A percentile compares a stretch with the other conserved stretches of the same genome.
phyloP scores from a whole-genome alignment of 2,888 invertebrate species.

The Stratiomys singularior region DNA sequence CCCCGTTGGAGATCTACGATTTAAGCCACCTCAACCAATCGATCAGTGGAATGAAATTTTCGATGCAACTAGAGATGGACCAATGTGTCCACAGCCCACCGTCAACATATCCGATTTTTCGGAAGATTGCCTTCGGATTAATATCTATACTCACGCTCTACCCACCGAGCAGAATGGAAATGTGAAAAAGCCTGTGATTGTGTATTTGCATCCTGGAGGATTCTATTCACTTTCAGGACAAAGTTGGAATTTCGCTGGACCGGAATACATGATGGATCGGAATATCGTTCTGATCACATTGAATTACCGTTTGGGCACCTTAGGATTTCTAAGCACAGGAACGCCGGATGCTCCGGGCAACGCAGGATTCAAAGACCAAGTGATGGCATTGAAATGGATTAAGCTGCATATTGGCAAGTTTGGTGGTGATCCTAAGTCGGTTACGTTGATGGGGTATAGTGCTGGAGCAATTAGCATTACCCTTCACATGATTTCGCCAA shows the following conservation, averaged over 20 bases:
- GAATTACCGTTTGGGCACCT: constrained; percentile 69
- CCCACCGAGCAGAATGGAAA: constrained; percentile 55
- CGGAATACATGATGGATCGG: constrained; percentile 71
- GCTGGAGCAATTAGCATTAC: constrained; percentile 67
- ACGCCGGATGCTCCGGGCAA: constrained; percentile 75
- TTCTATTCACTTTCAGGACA: constrained; percentile 71
- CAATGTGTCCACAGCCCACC: constrained; percentile 68
- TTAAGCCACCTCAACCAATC: constrained; percentile 65
- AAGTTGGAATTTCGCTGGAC: constrained; percentile 66
- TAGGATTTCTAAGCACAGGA: constrained; percentile 73
- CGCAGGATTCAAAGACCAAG: constrained; percentile 77
- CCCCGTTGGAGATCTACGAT: constrained; percentile 60
- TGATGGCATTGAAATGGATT: constrained; percentile 73
- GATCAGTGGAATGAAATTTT: constrained; percentile 65
- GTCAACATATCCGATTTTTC: constrained; percentile 59
- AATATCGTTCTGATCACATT: constrained; percentile 70
- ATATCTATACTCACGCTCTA: constrained; percentile 66
- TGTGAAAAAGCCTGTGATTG: constrained; percentile 68
- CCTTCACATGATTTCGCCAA: constrained; percentile 72
- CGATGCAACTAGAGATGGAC: constrained; percentile 70
- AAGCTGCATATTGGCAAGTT: constrained; percentile 72
- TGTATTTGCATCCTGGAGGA: constrained; percentile 75
- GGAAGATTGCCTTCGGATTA: constrained; percentile 71
- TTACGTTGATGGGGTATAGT: constrained; percentile 73
- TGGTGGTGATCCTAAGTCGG: constrained; percentile 73